Evolutionary conservation across 2,797 vertebrate genomes (phyloP), one percentile per base, ranked within the genome.

Genomic region (Hoplostethus mediterraneus): DNA sequence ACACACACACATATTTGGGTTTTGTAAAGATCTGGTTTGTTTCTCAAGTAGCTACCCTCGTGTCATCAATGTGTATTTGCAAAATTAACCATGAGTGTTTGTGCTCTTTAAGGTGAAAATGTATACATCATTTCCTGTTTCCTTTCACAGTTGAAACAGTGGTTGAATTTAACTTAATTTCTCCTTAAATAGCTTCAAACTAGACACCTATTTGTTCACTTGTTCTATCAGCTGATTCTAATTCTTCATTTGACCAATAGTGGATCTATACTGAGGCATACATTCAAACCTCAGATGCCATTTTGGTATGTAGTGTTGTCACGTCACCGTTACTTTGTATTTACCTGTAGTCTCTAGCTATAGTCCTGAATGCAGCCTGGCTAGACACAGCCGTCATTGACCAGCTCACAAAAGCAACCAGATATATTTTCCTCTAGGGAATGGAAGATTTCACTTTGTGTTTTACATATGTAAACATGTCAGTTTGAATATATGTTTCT

Each of bases 371-470:
- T 21, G 21, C 21, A 21, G 21, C 21, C 21, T 21, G 4, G 33
- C 6, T 33, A 33, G 33, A 33, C 33, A 33, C 33, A 33, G 33
- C 33, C 5, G 33, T 33, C 33, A 33, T 6, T 33, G 33, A 33
- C 33, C 33, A 6, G 6, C 33, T 33, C 16, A 40, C 3, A 58
- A 21, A 59, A 17, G 1, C 16, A 48, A 17, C 25, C 11, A 14
- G 13, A 38, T 57, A 17, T 3, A 8, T 65, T 30, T 36, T 56
- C 28, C 6, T 12, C 31, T 42, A 25, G 28, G 17, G 12, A 0
- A 10, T 36, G 21, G 52, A 62, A 28, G 67, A 64, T 52, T 49
- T 8, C 25, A 6, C 25, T 12, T 11, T 56, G 25, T 73, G 25
- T 57, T n/a, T 13, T 16, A 9, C 11, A 13, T 6, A 33, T 21